Evolutionary conservation across 2,113 vertebrate genomes (phyloP), one percentile per base, ranked within the genome.

Genomic region (Brachypodius melanocephalos): DNA sequence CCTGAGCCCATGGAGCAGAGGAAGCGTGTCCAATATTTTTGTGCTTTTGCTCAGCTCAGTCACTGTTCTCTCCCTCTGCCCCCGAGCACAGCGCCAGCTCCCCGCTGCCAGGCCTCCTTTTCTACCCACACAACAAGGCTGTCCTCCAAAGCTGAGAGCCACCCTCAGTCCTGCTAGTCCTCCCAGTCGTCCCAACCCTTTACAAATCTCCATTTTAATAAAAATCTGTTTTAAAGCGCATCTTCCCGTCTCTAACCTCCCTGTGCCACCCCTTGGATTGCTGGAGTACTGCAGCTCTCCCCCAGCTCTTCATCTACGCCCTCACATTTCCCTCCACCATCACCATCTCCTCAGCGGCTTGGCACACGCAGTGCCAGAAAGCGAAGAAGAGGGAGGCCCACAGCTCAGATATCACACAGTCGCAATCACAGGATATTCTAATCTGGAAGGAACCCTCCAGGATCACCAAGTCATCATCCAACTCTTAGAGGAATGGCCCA

Each of bases 231-330:
- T 83, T 29, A 51, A 80, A 59, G 26, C 19, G 2, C 5, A 14
- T 49, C 25, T 46, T 87, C 10, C 40, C 25, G 81, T 84, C 69
- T 57, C 26, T 65, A 57, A 85, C 57, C 6, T 42, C 36, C 32
- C 77, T 94, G 45, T 78, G 93, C 73, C 66, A 71, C 43, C 72
- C 79, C 10, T 93, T 66, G 77, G 52, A 57, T 25, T 43, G 32
- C 29, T 68, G 62, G 22, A 87, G 72, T 40, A 69, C 72, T 93
- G 91, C 79, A 88, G 34, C 51, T 83, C 45, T 78, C 9, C 29
- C 34, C 8, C 48, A 20, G 45, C 9, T 75, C n/a, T 66, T 36
- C 38, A 48, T 34, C 40, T 8, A 7, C 22, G 25, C 1, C 9
- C 4, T 8, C 34, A 0, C 32, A 17, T n/a, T 85, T 49, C 49